Evolutionary conservation across 2,797 vertebrate genomes (phyloP), one percentile per base, ranked within the genome.

Genomic region (Lagorchestes hirsutus): DNA sequence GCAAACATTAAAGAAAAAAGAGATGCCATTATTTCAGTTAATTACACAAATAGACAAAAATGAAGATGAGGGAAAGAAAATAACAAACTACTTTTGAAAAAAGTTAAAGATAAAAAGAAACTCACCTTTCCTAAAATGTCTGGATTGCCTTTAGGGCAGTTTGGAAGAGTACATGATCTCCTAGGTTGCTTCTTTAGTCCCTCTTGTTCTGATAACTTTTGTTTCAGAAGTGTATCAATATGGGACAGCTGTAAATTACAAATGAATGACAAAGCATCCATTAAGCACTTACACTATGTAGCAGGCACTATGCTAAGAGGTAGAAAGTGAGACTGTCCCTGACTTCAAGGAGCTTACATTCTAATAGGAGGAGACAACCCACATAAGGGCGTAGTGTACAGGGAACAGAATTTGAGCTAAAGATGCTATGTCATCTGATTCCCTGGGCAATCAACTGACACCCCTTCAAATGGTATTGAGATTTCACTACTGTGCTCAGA

Each of bases 41-140:
- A 87, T 87, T 11, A 87, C 22, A 50, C 74, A 87, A 87, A 87
- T 5, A 62, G n/a, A 82, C 22, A 82, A 82, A 82, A 82, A 82
- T 46, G 74, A 82, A 87, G 74, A 87, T 11, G 24, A 87, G 9
- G 9, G 62, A 4, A 93, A 94, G 28, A 46, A 40, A 97, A 95
- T 91, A 96, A 57, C 92, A 1, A 6, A 97, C 13, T 74, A 9
- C 18, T 82, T 18, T 74, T 58, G 93, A 94, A 52, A 95, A 67
- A 12, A 62, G 11, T 54, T 82, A 57, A 6, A 97, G 29, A 96
- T 22, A 74, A n/a, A 97, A 96, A 96, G 67, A 97, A 96, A 96
- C 98, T 98, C 93, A 99, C 99, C 99, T 99, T 99, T 98, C 99
- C 99, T 96, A 99, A 98, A 98, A 99, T 98, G 96, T 99, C 99